Evolutionary conservation across 2,888 invertebrate species (phyloP), one percentile per base, ranked within the genome.

Genomic region (Catocala fraxini): DNA sequence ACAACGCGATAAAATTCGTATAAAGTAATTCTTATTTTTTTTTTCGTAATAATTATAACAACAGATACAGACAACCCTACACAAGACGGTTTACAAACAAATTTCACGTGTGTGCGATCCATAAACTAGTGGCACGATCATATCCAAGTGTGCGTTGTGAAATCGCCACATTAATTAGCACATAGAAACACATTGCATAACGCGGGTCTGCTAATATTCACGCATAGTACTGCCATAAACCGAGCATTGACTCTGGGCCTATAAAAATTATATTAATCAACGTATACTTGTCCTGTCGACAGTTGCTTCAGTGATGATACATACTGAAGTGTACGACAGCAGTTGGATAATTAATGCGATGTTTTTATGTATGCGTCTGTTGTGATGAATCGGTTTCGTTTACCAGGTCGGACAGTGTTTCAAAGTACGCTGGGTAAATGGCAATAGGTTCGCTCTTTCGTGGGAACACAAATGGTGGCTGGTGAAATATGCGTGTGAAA

Each of bases 91-190:
- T 75, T 75, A 74, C 78, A 80, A 82, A 81, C 84, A 79, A 76
- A 79, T 82, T 78, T 76, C 72, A 79, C 77, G 74, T 81, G 77
- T 70, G 73, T 67, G 63, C 74, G 65, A 68, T 73, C 71, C 75
- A 73, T 80, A 80, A 75, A 82, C 79, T 76, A 81, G 81, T 81
- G 71, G 81, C 73, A 82, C 80, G 79, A 80, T 81, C 83, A 84
- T 81, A 84, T 81, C 78, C 78, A 71, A 66, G 73, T 75, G 73
- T 68, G 61, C 68, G 73, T 83, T 83, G 81, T 78, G 81, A 83
- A 83, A 84, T 73, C 74, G 67, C 66, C 79, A 77, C 75, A 77
- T 80, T 79, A 79, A 82, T 83, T 79, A 70, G 59, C 63, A 66
- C 63, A 66, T 59, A 72, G 56, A 59, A 47, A 48, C 55, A 55